Evolutionary conservation across 2,113 vertebrate species (phyloP).

Genomic region (Rhynchomys soricoides): DNA sequence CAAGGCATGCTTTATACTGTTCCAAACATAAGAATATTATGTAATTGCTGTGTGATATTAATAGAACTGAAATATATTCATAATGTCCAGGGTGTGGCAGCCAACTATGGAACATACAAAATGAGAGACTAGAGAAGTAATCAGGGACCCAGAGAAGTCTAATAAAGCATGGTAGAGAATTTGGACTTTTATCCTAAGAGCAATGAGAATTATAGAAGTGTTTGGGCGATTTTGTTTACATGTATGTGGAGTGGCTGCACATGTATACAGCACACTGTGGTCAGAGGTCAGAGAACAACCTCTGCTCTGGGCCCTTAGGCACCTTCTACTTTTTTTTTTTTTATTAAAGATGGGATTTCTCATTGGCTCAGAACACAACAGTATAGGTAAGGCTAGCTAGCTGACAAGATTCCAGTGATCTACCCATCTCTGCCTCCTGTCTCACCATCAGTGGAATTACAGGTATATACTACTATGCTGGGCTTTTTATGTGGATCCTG

Average conservation of each 20-base stretch:
- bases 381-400: neutral
- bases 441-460: neutral
- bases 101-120: neutral
- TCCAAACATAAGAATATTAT: constrained; percentile 7
- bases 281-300: neutral
- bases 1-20: neutral
- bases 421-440: neutral
- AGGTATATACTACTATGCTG: neutral
- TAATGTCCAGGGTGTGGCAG: neutral
- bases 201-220: constrained; percentile 41
- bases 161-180: constrained; percentile 19
- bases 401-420: neutral
- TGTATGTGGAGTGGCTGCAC: neutral
- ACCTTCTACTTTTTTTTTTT: neutral
- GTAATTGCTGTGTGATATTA: neutral
- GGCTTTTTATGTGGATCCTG: neutral
- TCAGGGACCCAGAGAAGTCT: neutral
- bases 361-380: neutral
- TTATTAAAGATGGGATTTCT: neutral
- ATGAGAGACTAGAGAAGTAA: neutral
- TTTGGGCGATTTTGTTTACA: neutral
- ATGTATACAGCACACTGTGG: neutral
- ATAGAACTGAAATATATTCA: constrained; percentile 41
- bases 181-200: constrained; percentile 46
- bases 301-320: neutral